Percentiles rank a stretch among this genome's conserved stretches.
phyloP scores from a whole-genome alignment of 2,797 vertebrate species.

The Aratinga solstitialis region DNA sequence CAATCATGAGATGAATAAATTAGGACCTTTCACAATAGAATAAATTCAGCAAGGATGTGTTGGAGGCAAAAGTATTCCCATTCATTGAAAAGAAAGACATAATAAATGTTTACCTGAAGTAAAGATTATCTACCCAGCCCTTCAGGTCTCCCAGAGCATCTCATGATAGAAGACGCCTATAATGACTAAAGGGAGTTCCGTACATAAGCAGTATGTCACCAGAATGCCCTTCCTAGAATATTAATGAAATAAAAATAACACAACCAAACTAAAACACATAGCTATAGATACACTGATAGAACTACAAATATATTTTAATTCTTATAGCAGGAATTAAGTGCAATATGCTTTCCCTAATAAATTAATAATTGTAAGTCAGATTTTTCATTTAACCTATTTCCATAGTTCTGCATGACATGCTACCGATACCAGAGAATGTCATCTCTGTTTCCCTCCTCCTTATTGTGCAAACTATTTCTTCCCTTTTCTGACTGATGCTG shows the following conservation, averaged over 20 bases:
- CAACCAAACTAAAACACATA: not conserved
- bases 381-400: not conserved
- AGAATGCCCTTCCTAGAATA: not conserved
- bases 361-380: constrained; percentile 1
- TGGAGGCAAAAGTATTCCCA: not conserved
- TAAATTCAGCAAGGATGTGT: not conserved
- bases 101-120: not conserved
- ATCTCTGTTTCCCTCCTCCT: not conserved
- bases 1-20: constrained; percentile 53
- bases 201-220: not conserved
- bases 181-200: not conserved
- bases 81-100: not conserved
- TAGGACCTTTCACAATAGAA: not conserved
- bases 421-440: not conserved
- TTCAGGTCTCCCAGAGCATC: not conserved
- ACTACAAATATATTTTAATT: not conserved
- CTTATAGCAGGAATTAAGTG: constrained; percentile 10
- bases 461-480: not conserved
- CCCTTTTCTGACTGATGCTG: not conserved
- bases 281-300: not conserved
- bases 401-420: not conserved
- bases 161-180: not conserved
- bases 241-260: not conserved
- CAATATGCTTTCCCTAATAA: not conserved
- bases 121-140: not conserved